phyloP scores from a whole-genome alignment of 2,113 vertebrate species.

The Bagarius yarrelli region DNA sequence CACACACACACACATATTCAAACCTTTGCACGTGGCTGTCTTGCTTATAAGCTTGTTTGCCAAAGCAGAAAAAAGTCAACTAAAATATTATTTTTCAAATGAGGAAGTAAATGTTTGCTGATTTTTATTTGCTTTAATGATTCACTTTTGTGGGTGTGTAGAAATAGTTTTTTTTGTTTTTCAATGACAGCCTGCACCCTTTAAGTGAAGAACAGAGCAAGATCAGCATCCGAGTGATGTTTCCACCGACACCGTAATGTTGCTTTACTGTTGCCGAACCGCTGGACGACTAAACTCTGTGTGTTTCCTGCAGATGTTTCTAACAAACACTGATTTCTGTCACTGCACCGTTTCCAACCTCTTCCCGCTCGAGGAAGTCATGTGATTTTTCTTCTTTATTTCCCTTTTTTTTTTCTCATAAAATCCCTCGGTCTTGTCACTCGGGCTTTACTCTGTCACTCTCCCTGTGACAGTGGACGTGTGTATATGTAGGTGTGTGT shows the following conservation, averaged over 20 bases:
- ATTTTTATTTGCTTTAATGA: no score
- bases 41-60: neutral
- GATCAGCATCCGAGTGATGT: neutral
- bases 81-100: neutral
- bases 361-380: conserved; percentile 21
- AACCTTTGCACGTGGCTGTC: no score
- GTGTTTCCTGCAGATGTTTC: conserved; percentile 45
- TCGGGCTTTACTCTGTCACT: conserved; percentile 59
- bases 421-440: conserved; percentile 51
- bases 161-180: neutral
- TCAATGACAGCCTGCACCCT: neutral
- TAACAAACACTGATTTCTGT: conserved; percentile 35
- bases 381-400: conserved; percentile 49
- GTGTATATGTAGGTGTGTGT: conserved; percentile 1
- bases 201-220: neutral
- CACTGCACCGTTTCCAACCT: neutral
- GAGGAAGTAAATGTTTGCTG: neutral
- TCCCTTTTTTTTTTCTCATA: conserved; percentile 41
- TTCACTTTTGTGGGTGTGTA: neutral
- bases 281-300: conserved; percentile 40
- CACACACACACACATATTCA: no score
- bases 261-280: conserved; percentile 1
- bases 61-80: neutral
- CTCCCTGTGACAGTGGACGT: conserved; percentile 55
- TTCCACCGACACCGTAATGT: conserved; percentile 18